A percentile compares a stretch with the other conserved stretches of the same genome.
Evolutionary conservation across 2,113 vertebrate genomes (phyloP).

Genomic region (Sturnus vulgaris): DNA sequence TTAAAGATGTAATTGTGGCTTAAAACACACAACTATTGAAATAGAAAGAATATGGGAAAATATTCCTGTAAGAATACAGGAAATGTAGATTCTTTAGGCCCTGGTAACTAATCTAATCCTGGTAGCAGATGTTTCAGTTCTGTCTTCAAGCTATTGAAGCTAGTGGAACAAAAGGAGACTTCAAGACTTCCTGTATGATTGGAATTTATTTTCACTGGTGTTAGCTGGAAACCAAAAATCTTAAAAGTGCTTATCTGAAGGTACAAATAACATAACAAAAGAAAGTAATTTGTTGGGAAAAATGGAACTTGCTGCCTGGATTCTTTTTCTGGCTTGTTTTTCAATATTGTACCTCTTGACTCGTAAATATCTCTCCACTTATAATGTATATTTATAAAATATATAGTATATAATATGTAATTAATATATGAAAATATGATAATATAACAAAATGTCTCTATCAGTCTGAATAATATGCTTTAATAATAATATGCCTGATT

Average conservation of each 20-base stretch:
- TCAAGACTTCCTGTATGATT: not conserved
- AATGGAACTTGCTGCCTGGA: not conserved
- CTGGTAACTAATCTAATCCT: not conserved
- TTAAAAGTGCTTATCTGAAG: not conserved
- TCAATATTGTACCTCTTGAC: not conserved
- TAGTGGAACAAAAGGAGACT: not conserved
- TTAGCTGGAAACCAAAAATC: not conserved
- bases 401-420: not conserved
- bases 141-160: not conserved
- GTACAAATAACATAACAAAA: not conserved
- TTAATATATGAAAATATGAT: not conserved
- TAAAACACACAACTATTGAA: not conserved
- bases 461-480: not conserved
- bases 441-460: not conserved
- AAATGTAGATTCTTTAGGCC: not conserved
- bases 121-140: conserved; percentile 15
- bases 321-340: not conserved
- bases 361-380: not conserved
- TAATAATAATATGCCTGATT: not conserved
- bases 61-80: not conserved
- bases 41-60: not conserved
- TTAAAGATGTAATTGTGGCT: not conserved
- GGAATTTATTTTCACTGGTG: not conserved
- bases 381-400: not conserved
- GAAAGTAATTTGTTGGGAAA: not conserved